phyloP scores from a whole-genome alignment of 2,888 invertebrate genomes.

The Diplolepis rosae region DNA sequence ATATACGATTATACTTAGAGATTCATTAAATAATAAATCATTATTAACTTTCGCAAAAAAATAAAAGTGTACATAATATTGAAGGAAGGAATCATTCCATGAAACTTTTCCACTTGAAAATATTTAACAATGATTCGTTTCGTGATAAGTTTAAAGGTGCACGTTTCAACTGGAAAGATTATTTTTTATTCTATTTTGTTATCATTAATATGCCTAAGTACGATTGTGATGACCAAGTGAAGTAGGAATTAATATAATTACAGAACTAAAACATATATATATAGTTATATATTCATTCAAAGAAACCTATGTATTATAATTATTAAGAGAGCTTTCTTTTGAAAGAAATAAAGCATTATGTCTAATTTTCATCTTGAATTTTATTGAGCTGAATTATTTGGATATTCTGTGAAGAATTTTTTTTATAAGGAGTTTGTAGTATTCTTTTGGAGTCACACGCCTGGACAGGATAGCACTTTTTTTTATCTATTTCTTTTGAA shows the following conservation, averaged over 20 bases:
- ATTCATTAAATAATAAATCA: not conserved
- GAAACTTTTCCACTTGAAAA: not conserved
- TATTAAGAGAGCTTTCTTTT: not conserved
- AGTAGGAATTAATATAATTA: conserved; percentile 1
- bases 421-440: too few relatives aligned
- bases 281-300: conserved; percentile 17
- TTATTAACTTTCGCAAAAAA: not conserved
- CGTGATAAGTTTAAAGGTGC: conserved; percentile 23
- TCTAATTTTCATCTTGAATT: not conserved
- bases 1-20: not conserved
- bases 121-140: not conserved
- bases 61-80: conserved; percentile 5
- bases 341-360: not conserved
- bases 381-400: not conserved
- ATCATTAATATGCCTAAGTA: not conserved
- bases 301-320: conserved; percentile 10
- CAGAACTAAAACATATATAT: not conserved
- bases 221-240: conserved; percentile 14
- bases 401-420: not conserved
- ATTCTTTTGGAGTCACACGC: too few relatives aligned
- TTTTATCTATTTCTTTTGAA: too few relatives aligned
- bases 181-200: conserved; percentile 24
- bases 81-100: not conserved
- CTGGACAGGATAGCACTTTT: too few relatives aligned
- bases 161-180: not conserved